These are phyloP conservation scores for Oxystoma pomonae DNA, from an alignment of 2,888 invertebrate species.

Conservation along the genomic window DNA sequence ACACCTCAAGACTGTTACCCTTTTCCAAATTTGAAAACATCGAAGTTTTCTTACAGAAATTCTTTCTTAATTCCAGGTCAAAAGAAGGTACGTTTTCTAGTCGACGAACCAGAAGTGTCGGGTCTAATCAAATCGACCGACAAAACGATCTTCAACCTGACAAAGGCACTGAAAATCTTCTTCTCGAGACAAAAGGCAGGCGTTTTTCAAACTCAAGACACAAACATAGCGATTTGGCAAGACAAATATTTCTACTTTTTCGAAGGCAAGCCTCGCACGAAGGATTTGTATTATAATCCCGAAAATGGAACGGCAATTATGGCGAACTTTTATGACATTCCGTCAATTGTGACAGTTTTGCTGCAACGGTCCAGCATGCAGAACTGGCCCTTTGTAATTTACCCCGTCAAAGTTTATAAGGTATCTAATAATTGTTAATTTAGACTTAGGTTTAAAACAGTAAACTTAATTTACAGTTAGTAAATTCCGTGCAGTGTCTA, in stretches of 20 bases:
- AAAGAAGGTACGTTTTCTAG: slow-evolving; percentile 45
- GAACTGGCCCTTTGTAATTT: slow-evolving; percentile 36
- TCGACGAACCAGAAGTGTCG: slow-evolving; percentile 43
- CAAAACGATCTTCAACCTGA: slow-evolving; percentile 45
- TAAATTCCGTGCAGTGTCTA: too few species aligned
- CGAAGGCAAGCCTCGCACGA: slow-evolving; percentile 57
- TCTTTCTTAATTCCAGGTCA: slow-evolving; percentile 34
- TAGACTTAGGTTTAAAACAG: too few species aligned
- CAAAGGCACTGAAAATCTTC: slow-evolving; percentile 55
- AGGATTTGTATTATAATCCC: slow-evolving; percentile 50
- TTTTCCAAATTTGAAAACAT: too few species aligned
- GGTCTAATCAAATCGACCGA: slow-evolving; percentile 42
- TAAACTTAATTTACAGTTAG: too few species aligned
- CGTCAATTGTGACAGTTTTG: slow-evolving; percentile 51
- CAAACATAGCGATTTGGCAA: slow-evolving; percentile 56
- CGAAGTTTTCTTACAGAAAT: neutral
- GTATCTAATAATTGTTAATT: too few species aligned
- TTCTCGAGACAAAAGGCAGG: slow-evolving; percentile 54
- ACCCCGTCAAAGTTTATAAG: slow-evolving; percentile 32
- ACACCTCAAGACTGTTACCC: too few species aligned
- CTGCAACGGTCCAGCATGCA: slow-evolving; percentile 41
- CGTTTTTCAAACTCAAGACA: slow-evolving; percentile 45
- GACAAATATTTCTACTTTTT: slow-evolving; percentile 59
- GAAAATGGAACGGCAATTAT: slow-evolving; percentile 55
- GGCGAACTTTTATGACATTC: slow-evolving; percentile 53